Evolutionary conservation across 2,113 vertebrate species (phyloP).

Genomic region (Potamarius usumacintae): DNA sequence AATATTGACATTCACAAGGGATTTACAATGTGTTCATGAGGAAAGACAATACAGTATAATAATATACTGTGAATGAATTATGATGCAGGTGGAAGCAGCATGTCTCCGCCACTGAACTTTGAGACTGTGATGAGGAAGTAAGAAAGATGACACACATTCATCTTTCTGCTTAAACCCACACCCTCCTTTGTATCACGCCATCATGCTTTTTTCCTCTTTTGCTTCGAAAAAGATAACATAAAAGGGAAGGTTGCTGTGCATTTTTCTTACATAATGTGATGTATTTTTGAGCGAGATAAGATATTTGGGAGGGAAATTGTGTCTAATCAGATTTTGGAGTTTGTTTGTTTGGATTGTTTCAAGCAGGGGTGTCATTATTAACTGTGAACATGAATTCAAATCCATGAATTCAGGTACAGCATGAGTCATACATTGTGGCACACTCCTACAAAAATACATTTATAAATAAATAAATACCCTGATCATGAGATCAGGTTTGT

Average conservation of each 20-base stretch:
- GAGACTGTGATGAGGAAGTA: not conserved
- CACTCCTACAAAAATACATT: too few species aligned
- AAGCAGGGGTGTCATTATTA: too few species aligned
- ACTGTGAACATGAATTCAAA: too few species aligned
- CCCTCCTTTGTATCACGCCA: not conserved
- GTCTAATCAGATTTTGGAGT: too few species aligned
- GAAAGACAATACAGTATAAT: not conserved
- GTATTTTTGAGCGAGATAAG: too few species aligned
- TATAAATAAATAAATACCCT: too few species aligned
- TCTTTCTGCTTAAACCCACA: not conserved
- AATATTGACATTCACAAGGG: not conserved
- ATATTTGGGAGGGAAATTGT: too few species aligned
- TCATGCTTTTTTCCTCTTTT: not conserved
- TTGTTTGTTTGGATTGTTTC: too few species aligned
- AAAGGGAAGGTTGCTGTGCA: not conserved
- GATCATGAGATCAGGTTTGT: too few species aligned
- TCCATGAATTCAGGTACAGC: too few species aligned
- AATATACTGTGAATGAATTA: not conserved
- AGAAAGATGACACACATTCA: not conserved
- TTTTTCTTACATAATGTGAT: too few species aligned
- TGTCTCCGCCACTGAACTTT: not conserved
- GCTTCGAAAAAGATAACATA: not conserved
- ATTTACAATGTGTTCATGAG: not conserved
- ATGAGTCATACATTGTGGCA: too few species aligned
- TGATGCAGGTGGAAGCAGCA: not conserved